A percentile compares a stretch with the other conserved stretches of the same genome.
Conservation (phyloP, 92 coral and sea anemone genomes). For the Diadumene lineata region DNA sequence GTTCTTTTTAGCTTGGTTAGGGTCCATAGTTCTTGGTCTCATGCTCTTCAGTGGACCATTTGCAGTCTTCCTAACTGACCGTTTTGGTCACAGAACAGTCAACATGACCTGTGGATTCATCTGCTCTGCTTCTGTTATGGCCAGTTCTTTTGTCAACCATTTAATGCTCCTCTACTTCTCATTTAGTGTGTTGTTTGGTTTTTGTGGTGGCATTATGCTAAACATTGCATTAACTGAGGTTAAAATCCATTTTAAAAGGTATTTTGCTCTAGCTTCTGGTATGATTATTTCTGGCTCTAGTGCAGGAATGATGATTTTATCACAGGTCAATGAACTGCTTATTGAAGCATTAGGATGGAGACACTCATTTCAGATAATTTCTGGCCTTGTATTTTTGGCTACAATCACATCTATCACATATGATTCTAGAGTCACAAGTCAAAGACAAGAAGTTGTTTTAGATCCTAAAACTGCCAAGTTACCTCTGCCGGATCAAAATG, state of each 20-base stretch:
- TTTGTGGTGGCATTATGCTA: conserved; percentile 29
- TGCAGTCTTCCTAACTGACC: conserved; percentile 13
- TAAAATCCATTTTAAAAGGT: conserved; percentile 24
- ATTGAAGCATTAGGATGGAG: conserved; percentile 42
- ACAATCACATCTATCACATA: conserved; percentile 8
- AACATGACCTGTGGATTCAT: conserved; percentile 12
- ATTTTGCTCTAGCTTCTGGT: conserved; percentile 42
- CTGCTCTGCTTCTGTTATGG: conserved; percentile 17
- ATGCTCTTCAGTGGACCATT: conserved; percentile 13
- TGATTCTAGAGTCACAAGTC: conserved; percentile 17
- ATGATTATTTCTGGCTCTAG: conserved; percentile 35
- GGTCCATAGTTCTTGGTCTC: conserved; percentile 15
- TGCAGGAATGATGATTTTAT: conserved; percentile 39
- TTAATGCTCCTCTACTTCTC: conserved; percentile 28
- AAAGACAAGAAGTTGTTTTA: not conserved
- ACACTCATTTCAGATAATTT: conserved; percentile 32
- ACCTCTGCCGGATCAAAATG: too few relatives aligned
- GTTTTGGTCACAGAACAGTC: conserved; percentile 22
- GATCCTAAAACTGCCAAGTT: not conserved
- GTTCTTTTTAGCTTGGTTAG: conserved; percentile 18
- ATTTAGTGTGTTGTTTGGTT: conserved; percentile 43
- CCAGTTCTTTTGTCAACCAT: conserved; percentile 34
- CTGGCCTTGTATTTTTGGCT: conserved; percentile 8
- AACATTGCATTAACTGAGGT: not conserved
- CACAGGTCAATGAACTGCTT: conserved; percentile 31